These are phyloP conservation scores for Aurelia sp. DNA, from an alignment of 30 jellyfish, hydroid and myxozoan genomes.

Conservation along the genomic window DNA sequence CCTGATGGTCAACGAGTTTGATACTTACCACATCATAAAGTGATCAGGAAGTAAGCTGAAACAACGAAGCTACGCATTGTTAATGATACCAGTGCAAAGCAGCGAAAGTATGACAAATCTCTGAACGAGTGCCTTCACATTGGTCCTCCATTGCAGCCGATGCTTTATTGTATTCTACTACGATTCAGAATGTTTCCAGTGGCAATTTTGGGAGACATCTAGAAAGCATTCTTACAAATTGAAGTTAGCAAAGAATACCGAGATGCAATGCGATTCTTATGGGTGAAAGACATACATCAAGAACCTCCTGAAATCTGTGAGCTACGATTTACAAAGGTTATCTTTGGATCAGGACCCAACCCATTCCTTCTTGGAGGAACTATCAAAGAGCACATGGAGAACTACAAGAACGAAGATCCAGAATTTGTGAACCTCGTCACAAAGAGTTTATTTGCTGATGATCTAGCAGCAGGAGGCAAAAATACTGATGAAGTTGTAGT, in stretches of 20 bases:
- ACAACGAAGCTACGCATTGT: slow-evolving; percentile 60
- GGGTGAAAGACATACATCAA: slow-evolving; percentile 19
- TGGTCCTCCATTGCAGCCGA: slow-evolving; percentile 52
- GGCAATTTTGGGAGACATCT: slow-evolving; percentile 64
- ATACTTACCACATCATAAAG: slow-evolving; percentile 58
- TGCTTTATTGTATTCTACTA: slow-evolving; percentile 33
- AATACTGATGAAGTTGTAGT: slow-evolving; percentile 20
- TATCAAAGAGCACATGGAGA: slow-evolving; percentile 33
- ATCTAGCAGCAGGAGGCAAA: slow-evolving; percentile 43
- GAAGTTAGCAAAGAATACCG: slow-evolving; percentile 44
- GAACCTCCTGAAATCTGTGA: slow-evolving; percentile 20
- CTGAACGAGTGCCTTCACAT: slow-evolving; percentile 60
- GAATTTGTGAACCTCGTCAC: slow-evolving; percentile 18
- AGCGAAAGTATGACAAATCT: slow-evolving; percentile 40
- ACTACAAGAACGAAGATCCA: too few relatives aligned
- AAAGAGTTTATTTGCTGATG: slow-evolving; percentile 51
- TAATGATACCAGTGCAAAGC: slow-evolving; percentile 40
- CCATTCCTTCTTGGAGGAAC: slow-evolving; percentile 71
- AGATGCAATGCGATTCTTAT: too few relatives aligned
- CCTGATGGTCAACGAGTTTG: slow-evolving; percentile 25
- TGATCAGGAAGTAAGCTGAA: slow-evolving; percentile 27
- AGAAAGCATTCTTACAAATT: too few relatives aligned
- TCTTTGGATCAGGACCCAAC: slow-evolving; percentile 54
- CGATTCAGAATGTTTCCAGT: slow-evolving; percentile 38
- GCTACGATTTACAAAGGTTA: slow-evolving; percentile 44